phyloP scores from a whole-genome alignment of 2,113 vertebrate species.

The Callithrix jacchus region DNA sequence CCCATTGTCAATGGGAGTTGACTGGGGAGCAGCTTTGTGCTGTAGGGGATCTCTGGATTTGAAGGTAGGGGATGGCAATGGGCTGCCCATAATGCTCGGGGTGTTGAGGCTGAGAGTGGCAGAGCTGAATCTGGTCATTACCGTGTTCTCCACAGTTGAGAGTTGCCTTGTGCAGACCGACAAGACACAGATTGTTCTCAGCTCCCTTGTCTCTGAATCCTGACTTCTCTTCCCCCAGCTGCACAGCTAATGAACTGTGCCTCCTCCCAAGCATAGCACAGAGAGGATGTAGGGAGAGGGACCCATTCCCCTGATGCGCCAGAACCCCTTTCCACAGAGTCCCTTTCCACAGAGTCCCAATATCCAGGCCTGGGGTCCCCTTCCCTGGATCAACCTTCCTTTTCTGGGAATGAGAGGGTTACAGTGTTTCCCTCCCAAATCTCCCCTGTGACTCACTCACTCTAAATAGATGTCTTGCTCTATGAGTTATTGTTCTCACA shows the following conservation, averaged over 20 bases:
- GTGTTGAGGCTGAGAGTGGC: background rate
- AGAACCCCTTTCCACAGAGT: background rate
- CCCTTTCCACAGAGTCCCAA: background rate
- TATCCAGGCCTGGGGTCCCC: background rate
- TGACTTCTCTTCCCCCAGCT: background rate
- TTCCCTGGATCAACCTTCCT: background rate
- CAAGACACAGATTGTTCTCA: background rate
- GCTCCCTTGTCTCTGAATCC: background rate
- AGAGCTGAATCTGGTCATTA: background rate
- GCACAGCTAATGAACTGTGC: background rate
- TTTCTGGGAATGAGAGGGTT: background rate
- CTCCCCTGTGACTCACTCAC: background rate
- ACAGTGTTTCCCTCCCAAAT: background rate
- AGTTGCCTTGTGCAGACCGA: background rate
- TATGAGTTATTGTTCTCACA: background rate
- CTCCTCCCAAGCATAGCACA: background rate
- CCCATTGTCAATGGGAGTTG: background rate
- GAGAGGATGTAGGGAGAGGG: background rate
- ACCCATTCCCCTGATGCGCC: rapidly evolving
- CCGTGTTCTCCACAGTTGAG: background rate
- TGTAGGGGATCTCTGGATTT: no score
- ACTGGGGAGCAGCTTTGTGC: background rate
- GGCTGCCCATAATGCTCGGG: background rate
- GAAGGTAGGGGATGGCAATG: background rate
- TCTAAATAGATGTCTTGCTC: background rate